A percentile compares a stretch with the other conserved stretches of the same genome.
phyloP scores from a whole-genome alignment of 1,140 invertebrate genomes.

The Temnothorax nylanderi region DNA sequence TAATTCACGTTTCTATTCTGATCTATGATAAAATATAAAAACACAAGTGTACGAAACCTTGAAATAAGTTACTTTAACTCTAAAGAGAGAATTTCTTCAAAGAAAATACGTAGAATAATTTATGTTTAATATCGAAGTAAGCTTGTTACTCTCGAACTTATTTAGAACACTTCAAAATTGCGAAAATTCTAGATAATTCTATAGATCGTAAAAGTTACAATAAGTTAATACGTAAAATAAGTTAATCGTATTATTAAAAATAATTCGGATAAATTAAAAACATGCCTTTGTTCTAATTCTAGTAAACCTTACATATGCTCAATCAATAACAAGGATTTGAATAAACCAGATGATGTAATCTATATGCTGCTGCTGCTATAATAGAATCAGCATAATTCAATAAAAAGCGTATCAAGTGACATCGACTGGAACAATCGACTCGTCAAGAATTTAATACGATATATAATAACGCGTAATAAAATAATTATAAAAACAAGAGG shows the following conservation, averaged over 20 bases:
- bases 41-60: background rate
- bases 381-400: conserved; percentile 34
- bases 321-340: conserved; percentile 9
- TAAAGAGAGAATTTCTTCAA: background rate
- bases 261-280: conserved; percentile 3
- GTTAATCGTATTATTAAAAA: background rate
- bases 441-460: background rate
- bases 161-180: background rate
- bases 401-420: conserved; percentile 27
- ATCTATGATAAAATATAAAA: background rate
- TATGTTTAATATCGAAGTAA: background rate
- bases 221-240: background rate
- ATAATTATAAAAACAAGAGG: background rate
- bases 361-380: background rate
- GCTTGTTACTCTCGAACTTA: background rate
- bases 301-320: background rate
- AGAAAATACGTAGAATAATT: background rate
- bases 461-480: background rate
- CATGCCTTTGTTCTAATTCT: background rate
- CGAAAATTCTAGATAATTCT: background rate
- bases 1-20: conserved; percentile 1
- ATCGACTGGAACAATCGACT: background rate
- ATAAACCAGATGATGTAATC: conserved; percentile 9
- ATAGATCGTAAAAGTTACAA: background rate
- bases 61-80: background rate